Conservation (phyloP, 2,113 vertebrate genomes). For the Fulmarus glacialis region DNA sequence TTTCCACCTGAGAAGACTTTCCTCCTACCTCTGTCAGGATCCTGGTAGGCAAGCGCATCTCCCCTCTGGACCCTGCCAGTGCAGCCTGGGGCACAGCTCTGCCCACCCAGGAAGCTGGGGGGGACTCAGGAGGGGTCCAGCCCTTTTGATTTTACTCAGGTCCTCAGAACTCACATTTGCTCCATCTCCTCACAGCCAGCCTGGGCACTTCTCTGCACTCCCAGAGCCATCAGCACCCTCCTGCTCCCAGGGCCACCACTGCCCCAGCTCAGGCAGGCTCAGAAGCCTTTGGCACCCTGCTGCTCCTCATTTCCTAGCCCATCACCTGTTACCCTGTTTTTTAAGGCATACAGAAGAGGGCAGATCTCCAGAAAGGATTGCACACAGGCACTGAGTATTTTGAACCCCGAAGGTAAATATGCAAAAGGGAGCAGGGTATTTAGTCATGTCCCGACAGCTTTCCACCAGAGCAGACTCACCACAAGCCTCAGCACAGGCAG, state of each 20-base stretch:
- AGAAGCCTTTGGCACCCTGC: background rate
- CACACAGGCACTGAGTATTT: background rate
- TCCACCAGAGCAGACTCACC: background rate
- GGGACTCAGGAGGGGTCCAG: accelerated
- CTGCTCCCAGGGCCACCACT: background rate
- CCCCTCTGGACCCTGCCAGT: background rate
- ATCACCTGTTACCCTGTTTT: accelerated
- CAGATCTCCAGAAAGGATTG: background rate
- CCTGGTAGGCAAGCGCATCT: background rate
- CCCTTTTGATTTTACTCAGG: background rate
- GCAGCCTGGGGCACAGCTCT: background rate
- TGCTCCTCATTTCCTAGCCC: background rate
- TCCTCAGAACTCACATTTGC: background rate
- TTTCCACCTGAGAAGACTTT: slow-evolving; percentile 13
- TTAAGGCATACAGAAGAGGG: background rate
- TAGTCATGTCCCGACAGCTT: accelerated
- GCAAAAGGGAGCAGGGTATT: background rate
- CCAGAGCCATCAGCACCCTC: background rate
- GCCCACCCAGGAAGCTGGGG: background rate
- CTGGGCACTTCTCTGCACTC: background rate
- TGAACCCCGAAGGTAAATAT: background rate
- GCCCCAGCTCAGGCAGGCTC: background rate
- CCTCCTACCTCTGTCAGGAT: slow-evolving; percentile 18
- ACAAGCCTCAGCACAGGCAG: background rate
- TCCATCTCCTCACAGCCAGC: background rate